These are phyloP conservation scores for Alviniconcha marisindica DNA, from an alignment of 1,140 invertebrate genomes.

Conservation along the genomic window DNA sequence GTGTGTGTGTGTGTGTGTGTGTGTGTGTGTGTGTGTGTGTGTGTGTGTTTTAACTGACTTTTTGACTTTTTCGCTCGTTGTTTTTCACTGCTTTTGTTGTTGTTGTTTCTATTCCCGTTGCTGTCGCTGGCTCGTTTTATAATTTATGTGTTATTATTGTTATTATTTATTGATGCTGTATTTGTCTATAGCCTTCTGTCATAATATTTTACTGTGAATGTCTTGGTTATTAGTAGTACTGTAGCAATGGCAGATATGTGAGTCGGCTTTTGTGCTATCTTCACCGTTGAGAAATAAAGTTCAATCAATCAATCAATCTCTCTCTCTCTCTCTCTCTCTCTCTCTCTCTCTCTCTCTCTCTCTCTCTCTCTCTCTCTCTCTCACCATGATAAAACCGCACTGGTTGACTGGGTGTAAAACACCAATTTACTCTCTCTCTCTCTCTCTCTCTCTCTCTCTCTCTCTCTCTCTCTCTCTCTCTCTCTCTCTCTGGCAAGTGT, in stretches of 20 bases:
- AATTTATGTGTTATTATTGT: neutral
- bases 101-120: too few relatives aligned
- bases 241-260: too few relatives aligned
- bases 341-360: neutral
- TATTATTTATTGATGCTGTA: too few relatives aligned
- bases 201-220: too few relatives aligned
- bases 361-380: slow-evolving; percentile 16
- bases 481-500: too few relatives aligned
- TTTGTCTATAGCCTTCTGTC: too few relatives aligned
- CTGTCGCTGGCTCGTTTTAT: neutral
- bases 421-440: neutral
- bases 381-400: neutral
- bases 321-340: neutral
- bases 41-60: neutral
- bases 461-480: neutral
- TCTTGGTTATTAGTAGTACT: too few relatives aligned
- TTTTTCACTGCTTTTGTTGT: too few relatives aligned
- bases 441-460: neutral
- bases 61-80: neutral
- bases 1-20: neutral
- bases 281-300: too few relatives aligned
- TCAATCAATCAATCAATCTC: too few relatives aligned
- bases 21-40: neutral
- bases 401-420: too few relatives aligned
- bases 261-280: too few relatives aligned